Evolutionary conservation across 92 coral and sea anemone species (phyloP), one percentile per base, ranked within the genome.

Genomic region (Galaxea fascicularis): DNA sequence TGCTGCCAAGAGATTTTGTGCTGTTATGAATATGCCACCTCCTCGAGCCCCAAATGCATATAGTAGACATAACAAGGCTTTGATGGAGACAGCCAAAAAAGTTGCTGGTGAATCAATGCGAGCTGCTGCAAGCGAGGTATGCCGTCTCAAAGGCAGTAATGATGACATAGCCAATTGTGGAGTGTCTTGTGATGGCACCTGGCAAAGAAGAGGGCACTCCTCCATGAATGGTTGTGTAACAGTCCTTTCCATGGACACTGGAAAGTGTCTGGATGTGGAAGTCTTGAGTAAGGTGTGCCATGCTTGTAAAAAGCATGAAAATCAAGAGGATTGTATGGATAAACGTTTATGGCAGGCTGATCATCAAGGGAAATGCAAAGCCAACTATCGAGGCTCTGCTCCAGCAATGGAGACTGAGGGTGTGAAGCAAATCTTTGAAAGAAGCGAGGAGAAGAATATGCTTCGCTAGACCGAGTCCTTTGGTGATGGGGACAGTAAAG

Each of bases 401-500:
- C 89, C 85, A 41, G 69, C 89, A 1, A 89, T 85, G 89, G 88
- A 90, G 47, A 58, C 87, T 12, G 88, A 86, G 65, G 83, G 90
- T 44, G 86, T 67, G 4, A 65, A 35, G 25, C 69, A 83, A 29
- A 90, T 90, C 44, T 90, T 90, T 63, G 65, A 57, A n/a, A 63
- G 91, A 4, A 76, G 83, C 28, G 69, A 58, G 44, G 94, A 82
- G 14, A 86, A 53, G 31, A 74, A 82, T 28, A 90, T 76, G 4
- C 30, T 82, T 14, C n/a, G 74, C 18, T 90, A 82, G 75, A 62
- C 85, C 2, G 86, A 86, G 27, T 79, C 75, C 60, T 87, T 31
- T 77, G 90, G 92, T 20, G 95, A 92, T 66, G 89, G 83, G 9
- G 89, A 91, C 77, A 87, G 89, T 67, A 91, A 91, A 35, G 77